A percentile compares a stretch with the other conserved stretches of the same genome.
These are phyloP conservation scores for Leptinotarsa tumamoca DNA, from an alignment of 2,888 invertebrate species.

Conservation along the genomic window DNA sequence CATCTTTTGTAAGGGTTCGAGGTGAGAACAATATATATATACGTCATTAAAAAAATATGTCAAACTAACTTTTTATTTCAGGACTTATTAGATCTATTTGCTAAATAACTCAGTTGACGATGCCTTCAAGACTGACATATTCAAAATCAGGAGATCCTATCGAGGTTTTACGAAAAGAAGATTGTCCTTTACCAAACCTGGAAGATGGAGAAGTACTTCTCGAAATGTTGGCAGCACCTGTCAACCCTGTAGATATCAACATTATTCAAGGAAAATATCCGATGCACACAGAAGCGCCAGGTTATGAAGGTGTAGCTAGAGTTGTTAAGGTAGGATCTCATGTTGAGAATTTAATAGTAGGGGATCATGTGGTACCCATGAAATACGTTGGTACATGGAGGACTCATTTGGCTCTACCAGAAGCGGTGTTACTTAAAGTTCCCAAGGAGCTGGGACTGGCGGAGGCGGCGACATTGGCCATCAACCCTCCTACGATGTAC, in stretches of 20 bases:
- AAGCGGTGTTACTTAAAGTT: conserved; percentile 74
- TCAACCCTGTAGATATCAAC: conserved; percentile 98
- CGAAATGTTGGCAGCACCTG: conserved; percentile 88
- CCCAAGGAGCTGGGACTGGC: conserved; percentile 78
- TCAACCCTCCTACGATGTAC: conserved; percentile 97
- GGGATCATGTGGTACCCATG: conserved; percentile 88
- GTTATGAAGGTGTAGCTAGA: conserved; percentile 95
- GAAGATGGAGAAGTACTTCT: conserved; percentile 79
- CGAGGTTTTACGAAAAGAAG: conserved; percentile 78
- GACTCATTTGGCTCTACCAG: conserved; percentile 71
- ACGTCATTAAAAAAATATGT: not conserved
- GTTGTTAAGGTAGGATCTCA: conserved; percentile 77
- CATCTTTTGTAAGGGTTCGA: not conserved
- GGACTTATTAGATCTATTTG: not conserved
- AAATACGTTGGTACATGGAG: conserved; percentile 88
- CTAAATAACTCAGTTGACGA: not conserved
- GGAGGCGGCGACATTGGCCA: conserved; percentile 90
- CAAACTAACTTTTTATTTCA: not conserved
- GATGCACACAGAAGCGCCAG: conserved; percentile 84
- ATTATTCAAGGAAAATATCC: conserved; percentile 92
- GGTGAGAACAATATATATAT: not conserved
- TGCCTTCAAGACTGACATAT: conserved; percentile 1
- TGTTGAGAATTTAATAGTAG: conserved; percentile 71
- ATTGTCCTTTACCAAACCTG: conserved; percentile 67
- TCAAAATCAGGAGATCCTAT: conserved; percentile 77